Evolutionary conservation across 2,797 vertebrate genomes (phyloP), one percentile per base, ranked within the genome.

Genomic region (Discoglossus pictus): DNA sequence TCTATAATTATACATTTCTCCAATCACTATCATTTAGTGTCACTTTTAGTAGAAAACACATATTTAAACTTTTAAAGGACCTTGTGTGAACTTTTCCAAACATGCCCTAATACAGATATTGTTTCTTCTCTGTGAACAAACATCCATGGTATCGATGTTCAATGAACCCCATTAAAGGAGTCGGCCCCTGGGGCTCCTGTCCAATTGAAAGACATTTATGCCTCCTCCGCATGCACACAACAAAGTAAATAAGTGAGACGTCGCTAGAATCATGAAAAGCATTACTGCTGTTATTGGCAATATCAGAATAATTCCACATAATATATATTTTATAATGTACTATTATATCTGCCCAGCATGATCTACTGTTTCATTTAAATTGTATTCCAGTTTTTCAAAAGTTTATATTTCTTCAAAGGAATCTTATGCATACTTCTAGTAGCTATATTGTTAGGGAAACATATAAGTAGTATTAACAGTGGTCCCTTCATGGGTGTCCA

Each of bases 131-230:
- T 46, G 17, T 20, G 10, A 48, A 51, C n/a, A 46, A 16, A 51
- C 48, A 51, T 51, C 48, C 24, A 13, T 13, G 23, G 11, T 48
- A 20, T 7, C 25, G 24, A 34, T 16, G n/a, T 0, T 1, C 0
- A 1, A 2, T 0, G 1, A 0, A 31, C 13, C n/a, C 24, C 11
- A 25, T n/a, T 2, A 31, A 25, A 2, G 2, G 7, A 5, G 2
- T 1, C 13, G n/a, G 48, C 15, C 51, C 51, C 10, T 10, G 2
- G 51, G 51, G 16, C 27, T 20, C 11, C 15, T 11, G n/a, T 15
- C 15, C 63, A 36, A 64, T 78, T 72, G 21, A 76, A 74, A 76
- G 77, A 81, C 76, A 79, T 79, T 80, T 76, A 63, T 78, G 68
- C 74, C 25, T 34, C 31, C 10, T 7, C 27, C 3, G 21, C 21